These are phyloP conservation scores for Idaea biselata DNA, from an alignment of 2,888 invertebrate species.

Conservation along the genomic window DNA sequence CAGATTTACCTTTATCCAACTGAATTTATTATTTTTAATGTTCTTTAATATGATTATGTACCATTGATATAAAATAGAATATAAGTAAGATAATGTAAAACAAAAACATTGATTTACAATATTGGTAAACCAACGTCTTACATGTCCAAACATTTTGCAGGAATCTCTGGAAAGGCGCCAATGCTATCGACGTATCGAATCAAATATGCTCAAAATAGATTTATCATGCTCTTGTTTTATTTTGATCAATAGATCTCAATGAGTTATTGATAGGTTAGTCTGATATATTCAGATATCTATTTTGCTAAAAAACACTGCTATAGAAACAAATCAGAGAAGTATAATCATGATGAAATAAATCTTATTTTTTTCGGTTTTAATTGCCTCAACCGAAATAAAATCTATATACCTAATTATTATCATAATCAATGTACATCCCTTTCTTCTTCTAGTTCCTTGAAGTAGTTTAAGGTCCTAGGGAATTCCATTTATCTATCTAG, in stretches of 20 bases:
- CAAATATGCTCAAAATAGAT: constrained; percentile 23
- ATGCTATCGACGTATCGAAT: constrained; percentile 15
- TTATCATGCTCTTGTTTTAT: constrained; percentile 24
- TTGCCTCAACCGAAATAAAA: no score
- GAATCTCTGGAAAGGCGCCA: constrained; percentile 54
- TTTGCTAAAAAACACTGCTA: constrained; percentile 4
- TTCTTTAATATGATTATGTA: no score
- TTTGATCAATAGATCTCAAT: constrained; percentile 24
- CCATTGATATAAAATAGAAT: no score
- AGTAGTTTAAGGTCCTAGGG: no score
- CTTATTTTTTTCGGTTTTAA: no score
- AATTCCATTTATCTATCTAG: no score
- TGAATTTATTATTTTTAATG: no score
- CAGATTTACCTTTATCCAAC: no score
- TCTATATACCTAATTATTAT: no score
- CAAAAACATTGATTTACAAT: constrained; percentile 7
- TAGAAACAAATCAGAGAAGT: background rate
- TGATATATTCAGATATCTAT: constrained; percentile 11
- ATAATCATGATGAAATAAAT: no score
- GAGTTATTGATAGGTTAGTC: constrained; percentile 24
- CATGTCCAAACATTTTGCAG: constrained; percentile 38
- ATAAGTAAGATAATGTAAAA: constrained; percentile 4
- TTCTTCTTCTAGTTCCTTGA: no score
- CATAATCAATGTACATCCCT: no score
- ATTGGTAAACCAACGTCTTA: constrained; percentile 32